Percentiles rank a stretch among this genome's conserved stretches.
Conservation (phyloP, 2,797 vertebrate species). For the Pelobates cultripes region DNA sequence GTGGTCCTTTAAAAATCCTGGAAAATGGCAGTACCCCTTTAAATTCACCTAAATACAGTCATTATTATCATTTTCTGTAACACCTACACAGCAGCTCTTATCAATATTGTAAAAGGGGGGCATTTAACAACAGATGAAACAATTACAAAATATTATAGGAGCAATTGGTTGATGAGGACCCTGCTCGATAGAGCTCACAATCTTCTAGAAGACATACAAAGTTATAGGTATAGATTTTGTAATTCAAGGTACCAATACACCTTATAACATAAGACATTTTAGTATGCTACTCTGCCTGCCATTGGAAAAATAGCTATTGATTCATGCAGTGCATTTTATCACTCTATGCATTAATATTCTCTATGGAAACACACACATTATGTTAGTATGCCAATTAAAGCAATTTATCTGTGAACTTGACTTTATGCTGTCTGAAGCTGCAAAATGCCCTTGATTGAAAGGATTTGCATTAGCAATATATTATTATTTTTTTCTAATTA, state of each 20-base stretch:
- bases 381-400: constrained; percentile 2
- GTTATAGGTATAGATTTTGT: constrained; percentile 3
- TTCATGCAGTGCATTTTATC: constrained; percentile 1
- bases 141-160: no score
- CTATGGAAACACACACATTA: background rate
- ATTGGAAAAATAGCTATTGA: background rate
- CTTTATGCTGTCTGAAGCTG: background rate
- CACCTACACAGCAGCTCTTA: no score
- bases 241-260: background rate
- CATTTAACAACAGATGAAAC: no score
- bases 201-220: background rate
- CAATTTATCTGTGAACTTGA: background rate
- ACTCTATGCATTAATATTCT: background rate
- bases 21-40: no score
- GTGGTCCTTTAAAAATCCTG: no score
- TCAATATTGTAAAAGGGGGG: no score
- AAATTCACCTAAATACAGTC: no score
- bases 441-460: constrained; percentile 9
- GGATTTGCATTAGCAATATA: background rate
- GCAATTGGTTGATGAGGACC: no score
- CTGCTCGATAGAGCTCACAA: no score
- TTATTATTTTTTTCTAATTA: constrained; percentile 11
- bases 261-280: background rate
- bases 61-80: no score
- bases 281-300: background rate